Conservation (phyloP, 2,797 vertebrate species). For the Leptodactylus fallax region DNA sequence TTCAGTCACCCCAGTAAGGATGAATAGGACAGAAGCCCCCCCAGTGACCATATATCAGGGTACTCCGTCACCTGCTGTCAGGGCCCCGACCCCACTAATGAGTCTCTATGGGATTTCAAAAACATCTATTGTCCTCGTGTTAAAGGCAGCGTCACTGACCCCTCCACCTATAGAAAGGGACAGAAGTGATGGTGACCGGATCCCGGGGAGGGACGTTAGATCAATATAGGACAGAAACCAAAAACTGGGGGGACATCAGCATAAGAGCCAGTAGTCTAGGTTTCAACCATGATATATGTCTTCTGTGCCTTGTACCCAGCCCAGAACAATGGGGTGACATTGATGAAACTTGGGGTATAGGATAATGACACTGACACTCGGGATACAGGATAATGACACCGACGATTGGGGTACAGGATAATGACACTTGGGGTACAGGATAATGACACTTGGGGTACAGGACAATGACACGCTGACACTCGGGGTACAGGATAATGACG, state of each 20-base stretch:
- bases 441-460: not conserved
- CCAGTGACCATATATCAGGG: slow-evolving; percentile 22
- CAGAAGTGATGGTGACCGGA: not conserved
- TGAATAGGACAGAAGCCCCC: not conserved
- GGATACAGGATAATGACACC: not conserved
- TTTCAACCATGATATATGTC: not conserved
- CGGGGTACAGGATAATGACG: not conserved
- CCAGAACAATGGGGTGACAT: not conserved
- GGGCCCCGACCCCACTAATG: not conserved
- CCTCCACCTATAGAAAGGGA: not conserved
- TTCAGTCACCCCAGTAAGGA: not conserved
- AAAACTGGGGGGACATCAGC: not conserved
- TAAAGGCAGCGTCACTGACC: not conserved
- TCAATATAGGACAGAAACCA: too few species aligned
- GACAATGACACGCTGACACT: not conserved
- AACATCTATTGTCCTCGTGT: slow-evolving; percentile 39
- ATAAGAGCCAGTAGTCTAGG: not conserved
- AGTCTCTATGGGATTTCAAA: slow-evolving; percentile 6
- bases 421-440: not conserved
- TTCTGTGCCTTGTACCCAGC: not conserved
- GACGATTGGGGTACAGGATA: slow-evolving; percentile 1
- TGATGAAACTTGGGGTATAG: too few species aligned
- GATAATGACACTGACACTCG: not conserved
- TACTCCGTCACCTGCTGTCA: slow-evolving; percentile 12
- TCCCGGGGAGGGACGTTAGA: too few species aligned